Conservation (phyloP, 2,888 invertebrate species). For the Acrocyrtus sp. region DNA sequence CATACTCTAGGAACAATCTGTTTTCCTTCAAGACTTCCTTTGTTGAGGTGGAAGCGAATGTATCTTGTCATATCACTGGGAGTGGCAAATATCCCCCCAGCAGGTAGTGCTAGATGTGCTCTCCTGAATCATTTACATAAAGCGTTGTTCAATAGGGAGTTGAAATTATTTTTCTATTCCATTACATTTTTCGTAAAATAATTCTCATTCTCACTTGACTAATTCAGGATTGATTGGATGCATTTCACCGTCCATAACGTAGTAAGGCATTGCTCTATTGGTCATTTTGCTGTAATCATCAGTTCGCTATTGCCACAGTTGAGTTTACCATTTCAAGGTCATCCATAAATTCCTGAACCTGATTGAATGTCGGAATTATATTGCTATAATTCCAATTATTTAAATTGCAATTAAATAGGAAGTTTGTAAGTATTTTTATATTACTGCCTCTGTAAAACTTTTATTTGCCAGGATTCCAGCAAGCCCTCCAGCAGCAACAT, state of each 20-base stretch:
- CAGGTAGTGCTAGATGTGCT: conserved; percentile 14
- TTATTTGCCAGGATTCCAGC: conserved; percentile 36
- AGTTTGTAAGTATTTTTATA: no score
- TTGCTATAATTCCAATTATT: conserved; percentile 11
- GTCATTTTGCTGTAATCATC: conserved; percentile 36
- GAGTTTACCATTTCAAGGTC: conserved; percentile 55
- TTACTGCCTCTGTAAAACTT: conserved; percentile 37
- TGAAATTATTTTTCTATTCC: neutral
- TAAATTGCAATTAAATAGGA: neutral
- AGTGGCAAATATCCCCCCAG: conserved; percentile 33
- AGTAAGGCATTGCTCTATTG: conserved; percentile 38
- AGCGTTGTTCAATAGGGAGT: no score
- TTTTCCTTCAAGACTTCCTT: conserved; percentile 20
- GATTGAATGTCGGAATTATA: neutral
- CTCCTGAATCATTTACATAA: conserved; percentile 24
- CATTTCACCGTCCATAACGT: conserved; percentile 16
- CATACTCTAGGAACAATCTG: conserved; percentile 36
- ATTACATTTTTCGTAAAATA: neutral
- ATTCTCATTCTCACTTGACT: conserved; percentile 38
- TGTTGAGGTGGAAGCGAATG: conserved; percentile 31
- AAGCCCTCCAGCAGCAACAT: conserved; percentile 33
- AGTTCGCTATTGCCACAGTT: neutral
- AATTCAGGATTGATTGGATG: conserved; percentile 30
- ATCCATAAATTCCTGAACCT: conserved; percentile 12
- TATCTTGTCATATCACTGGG: conserved; percentile 30